Base-by-base conservation (phyloP, 2,113 vertebrate species). In the Cyanoramphus novaezelandiae region DNA sequence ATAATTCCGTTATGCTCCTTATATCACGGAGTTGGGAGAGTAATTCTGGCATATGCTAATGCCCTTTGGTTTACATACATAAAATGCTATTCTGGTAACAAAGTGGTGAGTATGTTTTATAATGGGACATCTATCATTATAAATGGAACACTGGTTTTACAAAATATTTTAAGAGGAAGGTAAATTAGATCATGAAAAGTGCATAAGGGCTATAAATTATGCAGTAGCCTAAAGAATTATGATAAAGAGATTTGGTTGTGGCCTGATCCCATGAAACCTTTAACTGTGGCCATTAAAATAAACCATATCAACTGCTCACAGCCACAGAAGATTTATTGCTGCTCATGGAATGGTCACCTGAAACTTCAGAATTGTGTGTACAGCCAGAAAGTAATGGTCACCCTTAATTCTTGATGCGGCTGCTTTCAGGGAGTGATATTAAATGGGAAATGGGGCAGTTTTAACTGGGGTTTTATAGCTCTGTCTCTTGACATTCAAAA, bases 171-270 rank as follows among this genome's bases (percentile, higher is more conserved):
- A 98, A 97, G 94, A 97, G 95, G 83, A 97, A 96, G 97, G 98
- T 98, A 98, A 98, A 98, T 98, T 97, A 97, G 96, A 97, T 97
- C 96, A 96, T 97, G 97, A 98, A 98, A 98, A 98, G 95, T 98
- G 89, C 93, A 98, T 96, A 97, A 97, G 94, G 86, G 82, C 68
- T 87, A 95, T 98, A 96, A 98, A 98, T 98, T 97, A 98, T 98
- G 93, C 90, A 98, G 91, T 87, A 98, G 92, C 93, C 97, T 95
- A 90, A 98, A 98, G 97, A 97, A 97, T 97, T 95, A 96, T 98
- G 98, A 97, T 97, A 96, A 98, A 97, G 94, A 96, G 92, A 92
- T 97, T 96, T 97, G 96, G 97, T 93, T 95, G 97, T 83, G 74
- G 94, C 95, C 95, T 91, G 92, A 95, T 94, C 92, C 96, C 91